Evolutionary conservation across 2,113 vertebrate species (phyloP), one percentile per base, ranked within the genome.

Genomic region (Cheirogaleus medius): DNA sequence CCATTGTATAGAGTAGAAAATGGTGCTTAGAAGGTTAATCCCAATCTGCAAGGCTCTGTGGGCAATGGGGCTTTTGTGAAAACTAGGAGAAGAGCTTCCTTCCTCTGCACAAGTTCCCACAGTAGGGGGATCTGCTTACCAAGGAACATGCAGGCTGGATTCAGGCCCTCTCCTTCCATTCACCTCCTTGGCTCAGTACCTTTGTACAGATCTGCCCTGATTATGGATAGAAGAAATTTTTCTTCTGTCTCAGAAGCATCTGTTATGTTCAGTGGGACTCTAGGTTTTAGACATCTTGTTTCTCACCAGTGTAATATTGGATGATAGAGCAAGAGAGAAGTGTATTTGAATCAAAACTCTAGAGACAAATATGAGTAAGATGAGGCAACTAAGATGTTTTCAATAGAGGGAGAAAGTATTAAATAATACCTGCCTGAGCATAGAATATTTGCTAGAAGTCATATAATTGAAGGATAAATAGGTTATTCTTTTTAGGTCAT

Each of bases 381-480:
- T 60, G 47, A 49, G 29, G 49, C 1, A 1, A 42, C 20, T 39
- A 9, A 86, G 7, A 7, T 47, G 18, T 60, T 96, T 84, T 83
- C 11, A 49, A 7, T 78, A 47, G 17, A 49, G 73, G 87, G 44
- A 69, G 71, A 95, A 66, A 66, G 6, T 27, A 71, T 49, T 63
- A 21, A 44, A 66, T 80, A 15, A 20, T 52, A 23, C 56, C 32
- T 84, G 8, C 14, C 39, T 42, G 7, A 84, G 32, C 17, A 8
- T 73, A 23, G 54, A 87, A 5, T 89, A 47, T 52, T 91, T 87
- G n/a, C 66, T 82, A 60, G 92, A 80, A 80, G 54, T 49, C 14
- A 23, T 49, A 15, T n/a, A 63, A 73, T 92, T 94, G 64, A 96
- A 94, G 47, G 85, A 84, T 42, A 90, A 80, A 37, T 52, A 52